Conservation (phyloP, 2,797 vertebrate species). For the Propithecus perrieri region DNA sequence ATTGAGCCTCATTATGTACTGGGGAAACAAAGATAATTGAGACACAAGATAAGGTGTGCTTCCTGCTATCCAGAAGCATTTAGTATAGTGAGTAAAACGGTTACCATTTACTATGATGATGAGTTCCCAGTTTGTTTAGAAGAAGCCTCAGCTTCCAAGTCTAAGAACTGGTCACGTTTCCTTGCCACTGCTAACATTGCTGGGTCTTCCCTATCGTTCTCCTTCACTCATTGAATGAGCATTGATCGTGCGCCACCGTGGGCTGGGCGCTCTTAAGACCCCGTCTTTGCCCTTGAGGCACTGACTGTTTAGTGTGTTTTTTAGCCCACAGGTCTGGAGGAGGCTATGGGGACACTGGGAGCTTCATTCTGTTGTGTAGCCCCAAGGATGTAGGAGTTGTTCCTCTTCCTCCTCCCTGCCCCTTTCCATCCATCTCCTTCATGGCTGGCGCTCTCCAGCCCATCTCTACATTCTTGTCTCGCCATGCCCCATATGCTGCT, state of each 20-base stretch:
- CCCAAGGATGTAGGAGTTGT: neutral
- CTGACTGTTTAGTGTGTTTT: fast-evolving
- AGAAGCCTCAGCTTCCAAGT: neutral
- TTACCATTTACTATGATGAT: neutral
- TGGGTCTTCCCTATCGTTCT: neutral
- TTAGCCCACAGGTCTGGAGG: neutral
- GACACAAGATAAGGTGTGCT: neutral
- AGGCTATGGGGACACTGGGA: too few species aligned
- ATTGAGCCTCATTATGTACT: neutral
- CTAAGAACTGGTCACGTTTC: neutral
- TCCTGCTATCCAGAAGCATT: neutral
- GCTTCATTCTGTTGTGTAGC: neutral
- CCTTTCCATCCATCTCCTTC: neutral
- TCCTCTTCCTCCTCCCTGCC: neutral
- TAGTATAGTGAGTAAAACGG: neutral
- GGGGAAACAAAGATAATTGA: neutral
- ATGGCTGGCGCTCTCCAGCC: neutral
- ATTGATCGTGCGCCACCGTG: neutral
- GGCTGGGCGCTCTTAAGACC: neutral
- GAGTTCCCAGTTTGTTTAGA: neutral
- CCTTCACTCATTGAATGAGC: neutral
- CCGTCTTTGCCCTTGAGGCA: neutral
- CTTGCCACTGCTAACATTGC: neutral
- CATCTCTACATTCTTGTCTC: neutral
- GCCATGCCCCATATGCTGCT: neutral